phyloP scores from a whole-genome alignment of 2,888 invertebrate genomes.

The Caenorhabditis sp. region DNA sequence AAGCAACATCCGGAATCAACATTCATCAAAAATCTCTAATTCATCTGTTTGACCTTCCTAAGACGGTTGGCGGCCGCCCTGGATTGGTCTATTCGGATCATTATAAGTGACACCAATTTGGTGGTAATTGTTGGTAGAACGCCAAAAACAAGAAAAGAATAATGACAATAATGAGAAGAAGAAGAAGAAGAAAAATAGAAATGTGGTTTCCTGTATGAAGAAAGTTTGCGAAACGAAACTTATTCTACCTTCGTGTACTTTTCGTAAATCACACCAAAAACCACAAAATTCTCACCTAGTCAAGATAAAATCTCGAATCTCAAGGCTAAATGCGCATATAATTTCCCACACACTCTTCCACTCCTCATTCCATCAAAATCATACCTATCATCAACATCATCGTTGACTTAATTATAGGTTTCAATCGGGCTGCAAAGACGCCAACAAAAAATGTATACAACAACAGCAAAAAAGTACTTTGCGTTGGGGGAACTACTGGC shows the following conservation, averaged over 20 bases:
- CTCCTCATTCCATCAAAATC: neutral
- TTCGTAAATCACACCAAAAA: neutral
- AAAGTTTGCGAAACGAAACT: too few species aligned
- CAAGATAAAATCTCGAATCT: neutral
- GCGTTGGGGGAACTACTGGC: neutral
- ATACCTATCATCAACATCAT: neutral
- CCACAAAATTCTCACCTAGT: neutral
- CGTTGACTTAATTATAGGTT: neutral
- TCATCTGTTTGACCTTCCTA: conserved; percentile 1
- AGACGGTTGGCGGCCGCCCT: neutral
- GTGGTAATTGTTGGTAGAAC: neutral
- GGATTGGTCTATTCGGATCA: neutral
- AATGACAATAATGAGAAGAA: neutral
- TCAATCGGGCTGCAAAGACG: neutral
- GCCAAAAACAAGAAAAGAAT: neutral
- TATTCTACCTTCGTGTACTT: too few species aligned
- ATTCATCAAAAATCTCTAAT: neutral
- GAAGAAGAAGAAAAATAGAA: neutral
- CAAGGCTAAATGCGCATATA: conserved; percentile 1
- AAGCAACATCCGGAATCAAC: neutral
- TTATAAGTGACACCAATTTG: conserved; percentile 1
- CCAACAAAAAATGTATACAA: neutral
- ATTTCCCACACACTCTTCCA: neutral
- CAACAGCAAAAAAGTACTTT: neutral
- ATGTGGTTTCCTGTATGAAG: neutral